These are phyloP conservation scores for Euphonia xanthogaster DNA, from an alignment of 2,797 vertebrate genomes.

Conservation along the genomic window DNA sequence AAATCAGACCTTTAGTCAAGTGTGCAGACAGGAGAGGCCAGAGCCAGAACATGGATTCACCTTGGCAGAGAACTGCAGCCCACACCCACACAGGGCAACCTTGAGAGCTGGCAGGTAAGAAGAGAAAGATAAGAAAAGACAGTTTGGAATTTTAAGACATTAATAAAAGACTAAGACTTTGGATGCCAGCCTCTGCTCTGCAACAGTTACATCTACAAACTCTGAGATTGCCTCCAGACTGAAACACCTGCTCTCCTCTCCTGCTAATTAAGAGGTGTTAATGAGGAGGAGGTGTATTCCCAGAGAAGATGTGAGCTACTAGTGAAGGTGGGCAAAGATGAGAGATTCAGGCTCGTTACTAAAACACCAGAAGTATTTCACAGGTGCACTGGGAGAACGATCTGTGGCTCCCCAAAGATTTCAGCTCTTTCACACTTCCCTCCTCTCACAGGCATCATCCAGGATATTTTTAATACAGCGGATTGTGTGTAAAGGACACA, in stretches of 20 bases:
- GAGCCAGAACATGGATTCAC: neutral
- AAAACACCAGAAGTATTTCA: neutral
- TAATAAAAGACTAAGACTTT: neutral
- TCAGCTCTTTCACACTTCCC: conserved; percentile 34
- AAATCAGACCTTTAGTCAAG: neutral
- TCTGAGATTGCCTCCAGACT: neutral
- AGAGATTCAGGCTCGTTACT: neutral
- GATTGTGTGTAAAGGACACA: conserved; percentile 21
- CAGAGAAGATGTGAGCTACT: neutral
- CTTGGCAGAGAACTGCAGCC: neutral
- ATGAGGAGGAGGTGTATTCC: neutral
- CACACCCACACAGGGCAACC: neutral
- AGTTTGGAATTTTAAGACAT: neutral
- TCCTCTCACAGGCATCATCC: neutral
- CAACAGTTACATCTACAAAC: neutral
- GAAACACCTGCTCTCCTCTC: neutral
- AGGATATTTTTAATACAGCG: conserved; percentile 43
- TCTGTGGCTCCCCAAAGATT: neutral
- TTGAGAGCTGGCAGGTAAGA: neutral
- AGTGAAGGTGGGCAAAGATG: neutral
- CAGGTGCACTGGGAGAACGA: neutral
- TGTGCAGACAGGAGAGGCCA: neutral
- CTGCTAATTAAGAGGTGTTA: neutral
- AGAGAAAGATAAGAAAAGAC: neutral
- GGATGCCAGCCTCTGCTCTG: neutral